Base-by-base conservation (phyloP, 2,888 invertebrate genomes). In the Erebia palarica region DNA sequence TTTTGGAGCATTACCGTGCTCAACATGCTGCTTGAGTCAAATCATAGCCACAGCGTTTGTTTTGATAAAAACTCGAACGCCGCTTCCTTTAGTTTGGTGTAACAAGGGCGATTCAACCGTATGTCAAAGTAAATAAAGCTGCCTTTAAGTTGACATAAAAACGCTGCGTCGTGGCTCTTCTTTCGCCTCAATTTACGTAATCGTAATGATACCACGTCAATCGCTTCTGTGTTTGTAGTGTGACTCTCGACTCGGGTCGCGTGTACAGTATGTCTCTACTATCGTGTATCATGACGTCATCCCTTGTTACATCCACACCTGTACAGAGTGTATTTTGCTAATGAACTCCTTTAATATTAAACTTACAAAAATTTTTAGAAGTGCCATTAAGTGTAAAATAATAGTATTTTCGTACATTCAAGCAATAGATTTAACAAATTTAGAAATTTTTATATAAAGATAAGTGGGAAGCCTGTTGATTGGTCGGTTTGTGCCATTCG, bases 361-460 rank as follows among this genome's bases (percentile, higher is more conserved):
- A 71, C 59, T 71, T 81, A 84, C 79, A 85, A 84, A 85, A 84
- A 86, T 76, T 77, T 80, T 84, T 89, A 86, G 86, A 90, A 89
- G 91, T 92, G 91, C 91, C 91, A 92, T 92, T 91, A 89, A 80
- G 72, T 81, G 80, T 83, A 81, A 84, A 83, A 81, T 80, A 80
- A 87, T 86, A 87, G 87, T 92, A 91, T 92, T 92, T 91, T 91
- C 89, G 78, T 91, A 91, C 85, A 81, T 77, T 76, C 79, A 80
- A 85, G 81, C 85, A 85, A 89, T 88, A 88, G 82, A 79, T 80
- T 75, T 58, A 79, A 76, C 65, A 65, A 73, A 77, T 75, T 73
- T 77, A 79, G 76, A 72, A 57, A 69, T 60, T 21, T 73, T 70
- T 73, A 72, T 76, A 63, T 65, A 69, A 65, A 53, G 51, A 60